Conservation (phyloP, 2,888 invertebrate genomes). For the Patella pellucida region DNA sequence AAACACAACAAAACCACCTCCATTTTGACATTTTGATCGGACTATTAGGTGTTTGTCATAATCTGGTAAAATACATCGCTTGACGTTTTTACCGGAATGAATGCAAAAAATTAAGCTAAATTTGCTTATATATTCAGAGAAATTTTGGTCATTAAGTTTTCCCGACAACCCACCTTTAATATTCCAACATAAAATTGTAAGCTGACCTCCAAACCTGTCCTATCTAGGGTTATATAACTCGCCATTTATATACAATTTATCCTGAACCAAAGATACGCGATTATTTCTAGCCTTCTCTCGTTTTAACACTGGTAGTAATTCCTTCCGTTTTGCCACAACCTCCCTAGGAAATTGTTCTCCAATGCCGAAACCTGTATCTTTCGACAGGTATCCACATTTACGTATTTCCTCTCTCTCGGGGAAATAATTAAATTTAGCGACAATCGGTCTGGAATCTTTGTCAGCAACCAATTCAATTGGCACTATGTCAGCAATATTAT, state of each 20-base stretch:
- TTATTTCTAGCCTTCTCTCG: background rate
- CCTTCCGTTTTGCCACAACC: background rate
- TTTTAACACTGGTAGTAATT: background rate
- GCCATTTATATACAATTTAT: background rate
- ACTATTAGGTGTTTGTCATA: background rate
- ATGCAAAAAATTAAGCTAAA: background rate
- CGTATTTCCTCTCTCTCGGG: background rate
- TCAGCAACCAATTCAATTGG: background rate
- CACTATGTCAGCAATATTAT: background rate
- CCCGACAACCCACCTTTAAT: background rate
- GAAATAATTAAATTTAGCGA: background rate
- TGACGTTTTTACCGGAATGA: background rate
- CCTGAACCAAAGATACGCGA: no score
- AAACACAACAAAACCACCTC: background rate
- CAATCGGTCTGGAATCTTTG: background rate
- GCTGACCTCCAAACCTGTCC: background rate
- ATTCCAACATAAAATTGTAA: conserved; percentile 2
- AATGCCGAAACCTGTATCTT: background rate
- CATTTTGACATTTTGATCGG: background rate
- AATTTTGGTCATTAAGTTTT: background rate
- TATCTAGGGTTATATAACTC: background rate
- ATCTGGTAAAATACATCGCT: background rate
- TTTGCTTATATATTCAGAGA: background rate
- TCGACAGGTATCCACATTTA: background rate
- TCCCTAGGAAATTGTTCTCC: background rate